Percentiles rank a stretch among this genome's conserved stretches.
Evolutionary conservation across 2,888 invertebrate genomes (phyloP).

Genomic region (Lomographa bimaculata): DNA sequence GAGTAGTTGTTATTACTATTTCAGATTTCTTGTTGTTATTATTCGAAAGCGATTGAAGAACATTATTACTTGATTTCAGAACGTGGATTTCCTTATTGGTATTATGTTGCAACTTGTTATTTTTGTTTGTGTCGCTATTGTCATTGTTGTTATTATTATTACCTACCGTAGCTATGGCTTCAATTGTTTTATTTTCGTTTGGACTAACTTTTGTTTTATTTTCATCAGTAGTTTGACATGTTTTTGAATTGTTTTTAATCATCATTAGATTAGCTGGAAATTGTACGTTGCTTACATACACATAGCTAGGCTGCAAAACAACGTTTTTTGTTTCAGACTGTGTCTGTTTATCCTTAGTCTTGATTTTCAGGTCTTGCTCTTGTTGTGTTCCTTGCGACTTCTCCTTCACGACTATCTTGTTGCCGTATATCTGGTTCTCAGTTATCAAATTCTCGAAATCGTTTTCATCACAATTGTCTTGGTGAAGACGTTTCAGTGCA

Average conservation of each 20-base stretch:
- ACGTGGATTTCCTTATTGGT: slow-evolving; percentile 59
- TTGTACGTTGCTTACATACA: slow-evolving; percentile 74
- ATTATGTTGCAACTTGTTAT: slow-evolving; percentile 36
- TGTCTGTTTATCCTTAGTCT: slow-evolving; percentile 50
- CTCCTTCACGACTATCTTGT: slow-evolving; percentile 83
- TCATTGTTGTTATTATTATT: slow-evolving; percentile 30
- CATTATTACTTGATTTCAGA: slow-evolving; percentile 59
- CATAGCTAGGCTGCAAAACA: slow-evolving; percentile 70
- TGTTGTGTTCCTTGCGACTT: slow-evolving; percentile 70
- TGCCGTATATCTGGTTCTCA: slow-evolving; percentile 81
- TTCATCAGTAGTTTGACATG: slow-evolving; percentile 46
- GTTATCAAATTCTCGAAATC: slow-evolving; percentile 82
- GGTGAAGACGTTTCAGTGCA: slow-evolving; percentile 73
- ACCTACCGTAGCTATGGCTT: slow-evolving; percentile 8
- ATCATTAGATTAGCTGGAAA: slow-evolving; percentile 76
- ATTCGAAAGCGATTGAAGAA: slow-evolving; percentile 54
- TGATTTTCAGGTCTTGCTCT: slow-evolving; percentile 66
- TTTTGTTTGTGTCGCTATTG: slow-evolving; percentile 33
- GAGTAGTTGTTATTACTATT: slow-evolving; percentile 54
- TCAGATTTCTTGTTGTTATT: slow-evolving; percentile 53
- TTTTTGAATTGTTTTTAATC: slow-evolving; percentile 65
- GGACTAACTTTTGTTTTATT: slow-evolving; percentile 45
- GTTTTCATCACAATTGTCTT: slow-evolving; percentile 77
- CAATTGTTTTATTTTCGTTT: slow-evolving; percentile 55
- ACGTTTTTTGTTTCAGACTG: slow-evolving; percentile 62